Evolutionary conservation across 2,113 vertebrate genomes (phyloP), one percentile per base, ranked within the genome.

Genomic region (Balaenoptera acutorostrata): DNA sequence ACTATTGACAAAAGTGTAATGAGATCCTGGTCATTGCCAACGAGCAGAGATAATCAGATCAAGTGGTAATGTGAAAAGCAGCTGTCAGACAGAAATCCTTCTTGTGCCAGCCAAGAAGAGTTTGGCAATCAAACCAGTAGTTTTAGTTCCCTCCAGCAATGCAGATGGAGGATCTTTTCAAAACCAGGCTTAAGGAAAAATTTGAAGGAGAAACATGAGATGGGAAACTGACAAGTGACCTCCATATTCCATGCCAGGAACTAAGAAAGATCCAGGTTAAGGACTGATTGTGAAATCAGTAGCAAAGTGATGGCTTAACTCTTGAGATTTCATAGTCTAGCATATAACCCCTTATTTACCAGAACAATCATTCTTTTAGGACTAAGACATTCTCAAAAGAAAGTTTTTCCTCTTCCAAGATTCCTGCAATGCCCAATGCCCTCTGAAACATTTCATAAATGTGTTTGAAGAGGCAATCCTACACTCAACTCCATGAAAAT

Each of bases 31-130:
- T 91, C 95, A 97, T 93, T 92, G 90, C 88, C 96, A 95, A 95
- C 96, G 88, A 90, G 49, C 94, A 95, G 59, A 97, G 82, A 97
- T 97, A 98, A 98, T 96, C 90, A 97, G 96, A 98, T 98, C 85
- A 96, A 88, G 44, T 71, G 91, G 87, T 97, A 96, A 93, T 81
- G 88, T 88, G 94, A 97, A 97, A 98, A 98, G 83, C 71, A 92
- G 78, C 75, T 83, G 90, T 96, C 95, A 96, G 57, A 93, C 85
- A 86, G 93, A 98, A 98, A 97, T 87, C 72, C 88, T 96, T 96
- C 64, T 71, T 86, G 82, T 71, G 44, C 66, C 29, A 86, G 36
- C 39, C 39, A 64, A 95, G 46, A 74, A 0, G 1, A 97, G 84
- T 83, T 95, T 97, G 94, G 83, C 77, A 95, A 96, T 95, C 90